Evolutionary conservation across 2,888 invertebrate genomes (phyloP).

Genomic region (Ypsolopha sequella): DNA sequence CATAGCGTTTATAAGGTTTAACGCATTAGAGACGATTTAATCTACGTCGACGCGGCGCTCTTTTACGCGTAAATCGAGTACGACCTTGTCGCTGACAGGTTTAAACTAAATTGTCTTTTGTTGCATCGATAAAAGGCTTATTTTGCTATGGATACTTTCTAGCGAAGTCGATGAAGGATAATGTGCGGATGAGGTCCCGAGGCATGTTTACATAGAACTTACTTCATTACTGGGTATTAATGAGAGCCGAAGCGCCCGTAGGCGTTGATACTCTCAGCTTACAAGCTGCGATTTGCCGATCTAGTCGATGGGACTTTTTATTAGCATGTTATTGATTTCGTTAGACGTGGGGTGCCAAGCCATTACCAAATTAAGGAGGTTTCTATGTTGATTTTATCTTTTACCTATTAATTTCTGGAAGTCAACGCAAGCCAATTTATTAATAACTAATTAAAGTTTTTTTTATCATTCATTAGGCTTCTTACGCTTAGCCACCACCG

Average conservation of each 20-base stretch:
- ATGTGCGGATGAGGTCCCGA: constrained; percentile 44
- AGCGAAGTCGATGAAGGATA: constrained; percentile 40
- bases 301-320: constrained; percentile 14
- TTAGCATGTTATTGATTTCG: neutral
- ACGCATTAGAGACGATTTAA: constrained; percentile 39
- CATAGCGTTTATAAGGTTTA: constrained; percentile 40
- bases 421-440: no score
- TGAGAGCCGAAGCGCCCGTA: constrained; percentile 42
- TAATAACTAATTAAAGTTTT: no score
- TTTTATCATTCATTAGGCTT: no score
- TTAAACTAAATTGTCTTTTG: constrained; percentile 21
- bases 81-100: constrained; percentile 12
- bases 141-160: constrained; percentile 26
- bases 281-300: constrained; percentile 32
- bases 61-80: constrained; percentile 42
- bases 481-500: no score
- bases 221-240: constrained; percentile 60
- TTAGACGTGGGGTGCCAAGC: constrained; percentile 7
- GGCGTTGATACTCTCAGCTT: constrained; percentile 34
- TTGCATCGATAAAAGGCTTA: constrained; percentile 30
- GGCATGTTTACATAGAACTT: constrained; percentile 63
- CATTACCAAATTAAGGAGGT: constrained; percentile 3
- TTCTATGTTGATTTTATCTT: neutral
- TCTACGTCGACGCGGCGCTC: constrained; percentile 37
- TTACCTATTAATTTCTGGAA: no score